Conservation (phyloP, 2,797 vertebrate genomes). For the Myiotriccus ornatus region DNA sequence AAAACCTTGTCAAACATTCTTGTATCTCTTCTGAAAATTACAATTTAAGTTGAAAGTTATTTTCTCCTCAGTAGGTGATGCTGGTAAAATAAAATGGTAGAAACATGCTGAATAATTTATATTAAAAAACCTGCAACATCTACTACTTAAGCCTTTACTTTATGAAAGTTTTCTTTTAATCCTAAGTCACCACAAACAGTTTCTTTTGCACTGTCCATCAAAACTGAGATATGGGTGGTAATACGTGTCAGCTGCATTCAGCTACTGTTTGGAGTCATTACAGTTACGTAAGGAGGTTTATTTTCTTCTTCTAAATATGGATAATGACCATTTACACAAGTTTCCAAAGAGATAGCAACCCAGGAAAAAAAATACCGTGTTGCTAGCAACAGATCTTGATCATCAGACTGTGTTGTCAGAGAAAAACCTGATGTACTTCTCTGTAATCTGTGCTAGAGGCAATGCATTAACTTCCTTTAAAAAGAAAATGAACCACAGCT, state of each 20-base stretch:
- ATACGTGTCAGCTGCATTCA: background rate
- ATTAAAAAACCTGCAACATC: background rate
- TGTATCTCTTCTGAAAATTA: background rate
- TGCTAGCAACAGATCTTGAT: conserved; percentile 31
- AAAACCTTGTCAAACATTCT: background rate
- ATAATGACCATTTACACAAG: conserved; percentile 20
- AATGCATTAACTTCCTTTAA: background rate
- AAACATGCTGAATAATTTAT: background rate
- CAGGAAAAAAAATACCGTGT: background rate
- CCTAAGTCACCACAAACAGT: background rate
- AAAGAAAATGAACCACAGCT: background rate
- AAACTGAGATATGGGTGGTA: background rate
- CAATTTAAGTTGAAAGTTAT: background rate
- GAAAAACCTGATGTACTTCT: background rate
- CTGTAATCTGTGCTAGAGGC: background rate
- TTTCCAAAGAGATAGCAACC: conserved; percentile 40
- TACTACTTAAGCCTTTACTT: background rate
- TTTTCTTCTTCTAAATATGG: conserved; percentile 49
- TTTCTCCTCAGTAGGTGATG: background rate
- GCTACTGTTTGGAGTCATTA: background rate
- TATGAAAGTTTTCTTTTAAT: background rate
- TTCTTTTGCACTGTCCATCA: background rate
- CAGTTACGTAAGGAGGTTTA: conserved; percentile 3
- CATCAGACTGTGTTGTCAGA: background rate
- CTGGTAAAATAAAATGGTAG: background rate